Base-by-base conservation (phyloP, 2,888 invertebrate genomes). In the Galerucella pusilla region DNA sequence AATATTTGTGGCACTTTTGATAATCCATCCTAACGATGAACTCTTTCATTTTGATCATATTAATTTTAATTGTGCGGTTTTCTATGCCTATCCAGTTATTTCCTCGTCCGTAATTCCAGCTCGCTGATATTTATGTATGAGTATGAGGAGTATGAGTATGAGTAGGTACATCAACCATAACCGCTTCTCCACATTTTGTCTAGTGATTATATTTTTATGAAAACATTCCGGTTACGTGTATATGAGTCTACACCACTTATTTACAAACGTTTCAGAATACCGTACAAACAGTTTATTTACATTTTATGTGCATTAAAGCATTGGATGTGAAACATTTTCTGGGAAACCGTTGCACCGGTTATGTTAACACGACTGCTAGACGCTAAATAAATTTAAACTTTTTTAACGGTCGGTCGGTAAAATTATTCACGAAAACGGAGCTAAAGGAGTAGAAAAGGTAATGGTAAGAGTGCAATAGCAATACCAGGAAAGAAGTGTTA, bases 381-480 rank as follows among this genome's bases (percentile, higher is more conserved):
- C 60, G 20, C 49, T 11, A 63, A 28, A 73, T 68, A 73, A 68
- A 68, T 59, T 74, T 59, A 57, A 73, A 63, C 54, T 73, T 61
- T 54, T 54, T 63, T 64, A 64, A 60, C 25, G 61, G 46, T 69
- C 60, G 69, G 74, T 74, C 20, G 35, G 57, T 46, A 46, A 63
- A 42, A 63, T 63, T 70, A 61, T 70, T 69, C 65, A 52, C 35
- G 68, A 68, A 73, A 45, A 73, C 64, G 68, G 35, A 74, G 74
- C 57, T 69, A 69, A 74, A 65, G 52, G 66, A 54, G 66, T 64
- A 70, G 71, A 28, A 42, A 68, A 45, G 46, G 69, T 74, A 75
- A 70, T 74, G 64, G 70, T 68, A 63, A 68, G 64, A 70, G 68
- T 65, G 65, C 70, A 67, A 69, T 68, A 69, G 45, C 54, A 52